These are phyloP conservation scores for Pedetes capensis DNA, from an alignment of 2,113 vertebrate genomes.

Conservation along the genomic window DNA sequence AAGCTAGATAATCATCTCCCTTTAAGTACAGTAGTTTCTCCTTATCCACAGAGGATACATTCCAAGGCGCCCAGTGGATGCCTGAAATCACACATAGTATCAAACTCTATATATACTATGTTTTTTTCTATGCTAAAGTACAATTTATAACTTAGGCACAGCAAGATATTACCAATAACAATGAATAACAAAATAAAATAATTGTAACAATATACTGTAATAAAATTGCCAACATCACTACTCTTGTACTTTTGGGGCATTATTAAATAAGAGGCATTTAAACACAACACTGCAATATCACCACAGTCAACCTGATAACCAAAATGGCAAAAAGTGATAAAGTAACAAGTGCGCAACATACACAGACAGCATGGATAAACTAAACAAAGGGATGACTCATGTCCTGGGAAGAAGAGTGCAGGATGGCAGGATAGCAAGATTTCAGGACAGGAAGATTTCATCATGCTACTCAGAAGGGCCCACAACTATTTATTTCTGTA, in stretches of 20 bases:
- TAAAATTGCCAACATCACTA: background rate
- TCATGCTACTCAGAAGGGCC: background rate
- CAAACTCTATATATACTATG: background rate
- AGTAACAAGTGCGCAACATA: background rate
- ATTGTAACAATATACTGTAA: background rate
- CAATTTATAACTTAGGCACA: background rate
- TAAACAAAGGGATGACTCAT: background rate
- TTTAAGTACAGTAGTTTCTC: background rate
- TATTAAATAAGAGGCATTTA: background rate
- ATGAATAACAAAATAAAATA: background rate
- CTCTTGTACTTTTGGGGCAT: background rate
- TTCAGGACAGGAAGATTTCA: no score
- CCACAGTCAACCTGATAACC: background rate
- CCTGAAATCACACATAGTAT: background rate
- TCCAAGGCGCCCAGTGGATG: background rate
- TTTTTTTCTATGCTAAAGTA: background rate
- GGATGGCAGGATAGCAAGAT: no score
- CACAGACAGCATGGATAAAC: background rate
- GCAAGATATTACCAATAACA: background rate
- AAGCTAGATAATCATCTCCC: conserved; percentile 37
- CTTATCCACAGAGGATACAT: background rate
- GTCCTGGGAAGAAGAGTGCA: background rate
- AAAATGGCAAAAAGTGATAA: background rate
- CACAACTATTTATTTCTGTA: background rate
- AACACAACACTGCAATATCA: background rate